phyloP scores from a whole-genome alignment of 2,113 vertebrate genomes.

The Psittacus erithacus region DNA sequence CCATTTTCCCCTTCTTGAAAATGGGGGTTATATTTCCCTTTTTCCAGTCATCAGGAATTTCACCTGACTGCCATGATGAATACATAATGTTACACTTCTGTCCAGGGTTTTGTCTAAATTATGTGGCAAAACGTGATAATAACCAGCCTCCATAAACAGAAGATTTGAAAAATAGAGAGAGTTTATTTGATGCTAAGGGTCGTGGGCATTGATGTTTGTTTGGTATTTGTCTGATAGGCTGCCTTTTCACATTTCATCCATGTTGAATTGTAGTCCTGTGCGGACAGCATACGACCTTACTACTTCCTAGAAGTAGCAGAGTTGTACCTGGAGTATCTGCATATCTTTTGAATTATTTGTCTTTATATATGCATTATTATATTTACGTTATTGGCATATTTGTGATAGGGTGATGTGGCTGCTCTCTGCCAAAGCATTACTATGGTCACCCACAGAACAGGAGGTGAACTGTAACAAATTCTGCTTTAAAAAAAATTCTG shows the following conservation, averaged over 20 bases:
- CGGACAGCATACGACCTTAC: not conserved
- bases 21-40: too few relatives aligned
- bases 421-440: not conserved
- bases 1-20: too few relatives aligned
- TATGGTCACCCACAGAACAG: not conserved
- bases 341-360: not conserved
- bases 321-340: not conserved
- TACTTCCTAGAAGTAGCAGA: not conserved
- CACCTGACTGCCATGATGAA: not conserved
- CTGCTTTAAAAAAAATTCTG: not conserved
- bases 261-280: not conserved
- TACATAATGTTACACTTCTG: accelerated
- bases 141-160: not conserved
- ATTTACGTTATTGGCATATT: not conserved
- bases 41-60: too few relatives aligned
- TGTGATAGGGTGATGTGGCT: not conserved
- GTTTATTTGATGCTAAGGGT: not conserved
- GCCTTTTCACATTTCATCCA: not conserved
- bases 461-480: not conserved
- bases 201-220: not conserved
- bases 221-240: not conserved
- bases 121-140: not conserved
- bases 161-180: not conserved
- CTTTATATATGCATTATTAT: not conserved
- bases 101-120: not conserved